Percentiles rank a stretch among this genome's conserved stretches.
These are phyloP conservation scores for Parotocinclus haroldoi DNA, from an alignment of 2,797 vertebrate genomes.

Conservation along the genomic window DNA sequence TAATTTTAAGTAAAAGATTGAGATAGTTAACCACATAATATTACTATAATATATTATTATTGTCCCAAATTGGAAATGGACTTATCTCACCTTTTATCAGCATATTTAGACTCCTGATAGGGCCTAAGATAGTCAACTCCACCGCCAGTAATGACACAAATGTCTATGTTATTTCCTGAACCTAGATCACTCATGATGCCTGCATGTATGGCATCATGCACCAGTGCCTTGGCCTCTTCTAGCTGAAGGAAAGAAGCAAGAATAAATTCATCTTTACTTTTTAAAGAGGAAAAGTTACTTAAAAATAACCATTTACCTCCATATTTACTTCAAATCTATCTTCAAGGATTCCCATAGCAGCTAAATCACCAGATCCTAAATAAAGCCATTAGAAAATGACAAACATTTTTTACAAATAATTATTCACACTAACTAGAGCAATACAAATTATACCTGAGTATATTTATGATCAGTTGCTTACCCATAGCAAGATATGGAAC, in stretches of 20 bases:
- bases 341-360: slow-evolving; percentile 72
- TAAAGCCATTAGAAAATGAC: background rate
- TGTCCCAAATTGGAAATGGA: background rate
- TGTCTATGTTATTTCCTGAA: slow-evolving; percentile 88
- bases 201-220: slow-evolving; percentile 78
- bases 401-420: background rate
- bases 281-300: background rate
- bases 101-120: slow-evolving; percentile 77
- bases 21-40: too few relatives aligned
- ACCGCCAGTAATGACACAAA: slow-evolving; percentile 84
- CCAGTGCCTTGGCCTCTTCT: slow-evolving; percentile 83
- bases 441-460: background rate
- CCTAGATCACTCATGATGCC: slow-evolving; percentile 89
- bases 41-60: too few relatives aligned
- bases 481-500: slow-evolving; percentile 68
- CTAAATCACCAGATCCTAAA: slow-evolving; percentile 69
- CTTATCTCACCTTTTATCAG: slow-evolving; percentile 72
- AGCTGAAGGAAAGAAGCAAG: slow-evolving; percentile 63
- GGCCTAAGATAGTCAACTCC: slow-evolving; percentile 88
- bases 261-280: background rate
- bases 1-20: too few relatives aligned
- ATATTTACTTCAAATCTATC: slow-evolving; percentile 63
- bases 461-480: slow-evolving; percentile 36
- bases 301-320: slow-evolving; percentile 53
- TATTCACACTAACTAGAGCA: too few relatives aligned